Evolutionary conservation across 2,113 vertebrate species (phyloP), one percentile per base, ranked within the genome.

Genomic region (Notiomystis cincta): DNA sequence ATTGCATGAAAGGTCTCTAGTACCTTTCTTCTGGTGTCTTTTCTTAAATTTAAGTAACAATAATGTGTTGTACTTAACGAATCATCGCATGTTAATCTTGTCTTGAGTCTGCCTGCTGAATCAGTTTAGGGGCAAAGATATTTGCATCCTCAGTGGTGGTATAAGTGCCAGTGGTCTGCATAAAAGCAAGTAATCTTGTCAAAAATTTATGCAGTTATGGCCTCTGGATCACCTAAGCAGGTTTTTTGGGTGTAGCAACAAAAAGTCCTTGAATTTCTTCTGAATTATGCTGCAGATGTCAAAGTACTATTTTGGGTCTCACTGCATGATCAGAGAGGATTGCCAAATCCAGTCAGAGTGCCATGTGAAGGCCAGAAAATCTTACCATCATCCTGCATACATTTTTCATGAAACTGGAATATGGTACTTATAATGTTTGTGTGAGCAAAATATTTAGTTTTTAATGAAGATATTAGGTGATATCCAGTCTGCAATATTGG

Each of bases 61-160:
- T 13, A 38, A 42, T 3, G 1, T 30, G 7, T 33, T 47, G 7
- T 60, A 58, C 21, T 89, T 35, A 40, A 6, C 38, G 25, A 13
- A 31, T 33, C 15, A 16, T 19, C 9, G 3, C 21, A 20, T 8
- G 4, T 54, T 50, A 50, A 54, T 72, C 20, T 54, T 83, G 8
- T 3, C 4, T 47, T 86, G 35, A 72, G 7, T 14, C 20, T 44
- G 37, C 24, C 14, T 60, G 20, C 24, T 44, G 30, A 86, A 58
- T 72, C 12, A 21, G 7, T 1, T 0, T 51, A 31, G 3, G 22
- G 4, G 1, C 15, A 64, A 24, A 66, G 66, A 18, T 15, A 27
- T 3, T 3, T 69, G 8, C 23, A 10, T 16, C 13, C 25, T 71
- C 40, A 69, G 14, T n/a, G 25, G 15, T 1, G 1, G 2, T 58